A percentile compares a stretch with the other conserved stretches of the same genome.
Conservation (phyloP, 2,113 vertebrate species). For the Corythornis madagascariensis region DNA sequence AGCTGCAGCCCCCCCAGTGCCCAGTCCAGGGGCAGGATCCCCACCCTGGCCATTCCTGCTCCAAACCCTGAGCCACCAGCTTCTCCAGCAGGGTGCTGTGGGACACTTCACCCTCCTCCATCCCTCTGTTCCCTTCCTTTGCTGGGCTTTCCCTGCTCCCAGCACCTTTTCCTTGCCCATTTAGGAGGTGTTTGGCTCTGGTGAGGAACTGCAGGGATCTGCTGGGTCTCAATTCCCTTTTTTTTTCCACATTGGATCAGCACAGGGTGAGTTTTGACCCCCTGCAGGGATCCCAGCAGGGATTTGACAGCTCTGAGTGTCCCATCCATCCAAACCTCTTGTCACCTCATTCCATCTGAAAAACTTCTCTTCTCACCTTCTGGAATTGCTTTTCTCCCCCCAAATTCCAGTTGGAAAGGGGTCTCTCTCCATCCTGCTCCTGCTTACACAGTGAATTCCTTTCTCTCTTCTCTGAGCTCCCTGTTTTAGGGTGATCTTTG, state of each 20-base stretch:
- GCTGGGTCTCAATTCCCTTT: background rate
- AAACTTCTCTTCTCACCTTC: background rate
- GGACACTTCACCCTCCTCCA: background rate
- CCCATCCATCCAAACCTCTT: background rate
- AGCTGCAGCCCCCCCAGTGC: no score
- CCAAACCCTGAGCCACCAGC: no score
- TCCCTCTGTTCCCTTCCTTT: background rate
- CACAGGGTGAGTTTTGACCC: background rate
- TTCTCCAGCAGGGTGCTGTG: no score
- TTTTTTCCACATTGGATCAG: background rate
- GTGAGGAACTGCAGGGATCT: background rate
- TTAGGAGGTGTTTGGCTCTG: background rate
- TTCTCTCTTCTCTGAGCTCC: background rate
- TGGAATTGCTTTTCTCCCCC: background rate
- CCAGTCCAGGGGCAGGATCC: no score
- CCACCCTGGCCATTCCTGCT: no score
- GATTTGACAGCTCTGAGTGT: background rate
- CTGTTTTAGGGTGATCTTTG: fast-evolving
- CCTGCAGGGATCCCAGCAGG: background rate
- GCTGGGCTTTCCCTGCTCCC: background rate
- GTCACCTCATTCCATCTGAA: background rate
- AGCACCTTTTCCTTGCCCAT: background rate
- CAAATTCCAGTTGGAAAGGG: background rate
- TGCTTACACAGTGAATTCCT: background rate
- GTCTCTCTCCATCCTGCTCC: background rate